Evolutionary conservation across 1,140 invertebrate genomes (phyloP), one percentile per base, ranked within the genome.

Genomic region (Hylyphantes graminicola): DNA sequence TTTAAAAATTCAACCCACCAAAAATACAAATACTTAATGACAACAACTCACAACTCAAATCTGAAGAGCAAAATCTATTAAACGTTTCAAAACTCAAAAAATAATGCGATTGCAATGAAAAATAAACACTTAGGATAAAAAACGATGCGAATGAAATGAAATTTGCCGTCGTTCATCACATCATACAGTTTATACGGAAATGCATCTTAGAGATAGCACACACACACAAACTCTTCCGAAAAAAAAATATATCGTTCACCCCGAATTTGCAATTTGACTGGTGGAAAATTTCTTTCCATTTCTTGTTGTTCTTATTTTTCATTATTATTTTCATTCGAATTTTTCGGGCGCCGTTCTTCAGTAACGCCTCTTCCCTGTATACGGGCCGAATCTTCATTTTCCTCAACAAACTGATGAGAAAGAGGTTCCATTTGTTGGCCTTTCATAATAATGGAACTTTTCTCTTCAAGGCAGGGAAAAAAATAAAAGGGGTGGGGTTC

Each of bases 391-490:
- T 83, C 80, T 83, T 83, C 80, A 83, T 83, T 83, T 83, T 75
- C 70, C 67, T 55, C 51, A 51, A 75, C 67, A 68, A 83, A 74
- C 80, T 83, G 80, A 83, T 83, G 80, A 83, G 80, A 83, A 74
- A 83, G 75, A 83, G 61, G 80, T 83, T 83, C 80, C 80, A 83
- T 83, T 83, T 83, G 80, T 83, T 83, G 80, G 80, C 72, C 80
- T 83, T 83, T 83, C 80, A 83, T 83, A 83, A 83, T 83, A 83
- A 83, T 83, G 80, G 80, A 83, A 75, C 80, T 74, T 55, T 35
- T 65, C 61, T 68, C 63, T 74, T 21, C 57, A 68, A n/a, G 55
- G 17, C 61, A 35, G n/a, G 48, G 9, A 75, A 75, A 77, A 76
- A 76, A 64, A 63, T 12, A 67, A 65, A 80, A 61, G 54, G 61